Evolutionary conservation across 1,140 invertebrate genomes (phyloP).

Genomic region (Mamestra configurata): DNA sequence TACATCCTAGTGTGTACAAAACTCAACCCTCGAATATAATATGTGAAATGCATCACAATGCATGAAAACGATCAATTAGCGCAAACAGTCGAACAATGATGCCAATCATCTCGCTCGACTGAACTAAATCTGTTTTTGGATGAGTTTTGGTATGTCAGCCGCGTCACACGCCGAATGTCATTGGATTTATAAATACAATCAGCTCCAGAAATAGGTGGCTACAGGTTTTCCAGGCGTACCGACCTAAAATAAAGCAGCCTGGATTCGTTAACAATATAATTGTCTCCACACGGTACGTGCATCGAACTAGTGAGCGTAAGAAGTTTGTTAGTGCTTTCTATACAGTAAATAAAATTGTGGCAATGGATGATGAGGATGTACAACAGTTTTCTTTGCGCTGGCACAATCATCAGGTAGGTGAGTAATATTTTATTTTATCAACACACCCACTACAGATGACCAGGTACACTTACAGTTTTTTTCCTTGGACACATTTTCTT

Average conservation of each 20-base stretch:
- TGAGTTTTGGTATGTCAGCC: slow-evolving; percentile 86
- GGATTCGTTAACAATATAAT: slow-evolving; percentile 88
- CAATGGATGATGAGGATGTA: slow-evolving; percentile 88
- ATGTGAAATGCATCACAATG: slow-evolving; percentile 28
- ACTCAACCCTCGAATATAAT: background rate
- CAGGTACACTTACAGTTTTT: slow-evolving; percentile 61
- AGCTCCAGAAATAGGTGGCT: slow-evolving; percentile 89
- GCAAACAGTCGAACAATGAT: slow-evolving; percentile 80
- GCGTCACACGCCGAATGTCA: slow-evolving; percentile 87
- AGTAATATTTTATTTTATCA: slow-evolving; percentile 75
- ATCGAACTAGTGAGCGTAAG: slow-evolving; percentile 58
- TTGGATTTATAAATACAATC: slow-evolving; percentile 88
- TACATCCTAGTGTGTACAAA: background rate
- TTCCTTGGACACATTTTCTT: slow-evolving; percentile 1
- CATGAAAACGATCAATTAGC: slow-evolving; percentile 73
- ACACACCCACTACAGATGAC: slow-evolving; percentile 60
- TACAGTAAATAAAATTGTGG: slow-evolving; percentile 41
- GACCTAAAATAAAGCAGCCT: slow-evolving; percentile 88
- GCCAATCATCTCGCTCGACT: slow-evolving; percentile 79
- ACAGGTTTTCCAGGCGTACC: slow-evolving; percentile 88
- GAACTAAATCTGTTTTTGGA: slow-evolving; percentile 87
- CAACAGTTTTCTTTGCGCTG: slow-evolving; percentile 94
- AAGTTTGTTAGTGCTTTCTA: slow-evolving; percentile 44
- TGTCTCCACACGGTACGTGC: slow-evolving; percentile 69
- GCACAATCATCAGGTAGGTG: slow-evolving; percentile 93